Conservation (phyloP, 2,888 invertebrate species). For the Athripsodes cinereus region DNA sequence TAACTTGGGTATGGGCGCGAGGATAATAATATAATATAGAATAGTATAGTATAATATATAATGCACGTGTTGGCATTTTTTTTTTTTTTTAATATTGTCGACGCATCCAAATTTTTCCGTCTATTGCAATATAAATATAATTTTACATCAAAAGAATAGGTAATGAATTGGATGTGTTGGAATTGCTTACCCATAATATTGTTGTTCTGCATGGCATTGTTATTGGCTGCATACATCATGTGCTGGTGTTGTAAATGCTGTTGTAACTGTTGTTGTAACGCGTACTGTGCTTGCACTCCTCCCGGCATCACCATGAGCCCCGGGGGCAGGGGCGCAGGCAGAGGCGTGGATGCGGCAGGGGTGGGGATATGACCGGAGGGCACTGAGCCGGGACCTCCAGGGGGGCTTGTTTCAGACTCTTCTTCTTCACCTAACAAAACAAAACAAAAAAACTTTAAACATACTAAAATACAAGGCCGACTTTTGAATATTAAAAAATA, state of each 20-base stretch:
- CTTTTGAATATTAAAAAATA: too few species aligned
- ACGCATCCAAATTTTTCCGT: too few species aligned
- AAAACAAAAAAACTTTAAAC: neutral
- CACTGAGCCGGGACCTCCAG: slow-evolving; percentile 31
- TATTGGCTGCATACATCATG: slow-evolving; percentile 36
- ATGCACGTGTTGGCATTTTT: too few species aligned
- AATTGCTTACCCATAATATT: slow-evolving; percentile 53
- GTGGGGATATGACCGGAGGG: slow-evolving; percentile 22
- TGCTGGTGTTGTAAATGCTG: slow-evolving; percentile 57
- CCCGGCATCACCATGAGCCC: slow-evolving; percentile 35
- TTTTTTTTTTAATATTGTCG: too few species aligned
- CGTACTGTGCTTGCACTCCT: slow-evolving; percentile 55
- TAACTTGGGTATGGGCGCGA: too few species aligned
- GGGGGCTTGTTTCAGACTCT: slow-evolving; percentile 19
- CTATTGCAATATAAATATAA: too few species aligned
- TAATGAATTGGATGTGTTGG: too few species aligned
- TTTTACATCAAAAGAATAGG: too few species aligned
- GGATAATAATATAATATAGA: too few species aligned
- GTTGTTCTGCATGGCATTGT: slow-evolving; percentile 48
- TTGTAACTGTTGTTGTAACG: slow-evolving; percentile 55
- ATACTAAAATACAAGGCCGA: too few species aligned
- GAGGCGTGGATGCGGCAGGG: slow-evolving; percentile 20
- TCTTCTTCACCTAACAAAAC: slow-evolving; percentile 45
- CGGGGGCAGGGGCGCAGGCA: slow-evolving; percentile 2
- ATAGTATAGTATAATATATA: too few species aligned